These are phyloP conservation scores for Drosophila arawakana DNA, from an alignment of 1,140 invertebrate species.

Conservation along the genomic window DNA sequence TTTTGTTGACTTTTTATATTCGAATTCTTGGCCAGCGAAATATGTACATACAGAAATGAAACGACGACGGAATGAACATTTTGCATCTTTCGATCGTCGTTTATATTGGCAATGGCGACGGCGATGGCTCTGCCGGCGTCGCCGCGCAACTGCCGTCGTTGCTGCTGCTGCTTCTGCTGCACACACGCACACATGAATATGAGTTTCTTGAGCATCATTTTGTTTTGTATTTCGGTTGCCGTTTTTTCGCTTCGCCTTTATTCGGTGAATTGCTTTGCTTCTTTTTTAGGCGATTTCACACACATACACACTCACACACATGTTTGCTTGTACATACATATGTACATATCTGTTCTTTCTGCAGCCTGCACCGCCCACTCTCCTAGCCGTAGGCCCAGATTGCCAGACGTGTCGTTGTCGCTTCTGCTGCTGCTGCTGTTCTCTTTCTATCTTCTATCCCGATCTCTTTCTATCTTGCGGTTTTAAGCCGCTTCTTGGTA, in stretches of 20 bases:
- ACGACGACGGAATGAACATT: slow-evolving; percentile 75
- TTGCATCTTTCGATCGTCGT: slow-evolving; percentile 79
- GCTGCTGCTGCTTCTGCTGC: slow-evolving; percentile 35
- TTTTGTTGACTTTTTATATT: slow-evolving; percentile 79
- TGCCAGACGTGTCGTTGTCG: slow-evolving; percentile 56
- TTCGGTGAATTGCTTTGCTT: slow-evolving; percentile 42
- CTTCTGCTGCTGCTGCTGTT: slow-evolving; percentile 6
- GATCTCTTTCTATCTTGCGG: slow-evolving; percentile 11
- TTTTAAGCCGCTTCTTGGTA: slow-evolving; percentile 32
- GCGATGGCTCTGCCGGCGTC: slow-evolving; percentile 39
- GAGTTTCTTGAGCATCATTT: slow-evolving; percentile 75
- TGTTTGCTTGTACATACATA: not conserved
- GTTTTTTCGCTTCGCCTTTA: slow-evolving; percentile 49
- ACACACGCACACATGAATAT: slow-evolving; percentile 49
- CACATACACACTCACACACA: slow-evolving; percentile 48
- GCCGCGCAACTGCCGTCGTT: slow-evolving; percentile 21
- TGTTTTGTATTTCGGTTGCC: slow-evolving; percentile 63
- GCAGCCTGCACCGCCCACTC: slow-evolving; percentile 61
- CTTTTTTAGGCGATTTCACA: slow-evolving; percentile 57
- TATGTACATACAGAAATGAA: slow-evolving; percentile 66
- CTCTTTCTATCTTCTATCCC: slow-evolving; percentile 7
- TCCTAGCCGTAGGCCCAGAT: slow-evolving; percentile 21
- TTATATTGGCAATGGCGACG: slow-evolving; percentile 70
- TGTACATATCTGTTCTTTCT: slow-evolving; percentile 57
- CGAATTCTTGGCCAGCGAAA: slow-evolving; percentile 59